These are phyloP conservation scores for Dinomys branickii DNA, from an alignment of 2,113 vertebrate species.

Conservation along the genomic window DNA sequence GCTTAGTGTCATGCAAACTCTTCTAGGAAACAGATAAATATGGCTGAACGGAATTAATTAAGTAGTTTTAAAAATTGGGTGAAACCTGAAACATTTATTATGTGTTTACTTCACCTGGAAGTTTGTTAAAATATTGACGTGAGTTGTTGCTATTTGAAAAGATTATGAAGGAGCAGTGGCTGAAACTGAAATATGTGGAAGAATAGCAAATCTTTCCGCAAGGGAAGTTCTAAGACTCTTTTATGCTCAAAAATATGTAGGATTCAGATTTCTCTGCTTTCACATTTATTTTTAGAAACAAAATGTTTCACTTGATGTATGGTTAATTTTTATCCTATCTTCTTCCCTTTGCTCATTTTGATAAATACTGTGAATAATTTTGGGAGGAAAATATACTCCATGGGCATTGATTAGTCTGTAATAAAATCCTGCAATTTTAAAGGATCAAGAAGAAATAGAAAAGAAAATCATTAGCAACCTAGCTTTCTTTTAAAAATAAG, in stretches of 20 bases:
- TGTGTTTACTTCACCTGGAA: constrained; percentile 61
- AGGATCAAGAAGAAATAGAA: background rate
- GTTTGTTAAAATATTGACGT: constrained; percentile 29
- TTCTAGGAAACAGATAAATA: constrained; percentile 58
- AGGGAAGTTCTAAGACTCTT: constrained; percentile 16
- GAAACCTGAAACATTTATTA: constrained; percentile 67
- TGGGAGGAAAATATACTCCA: constrained; percentile 9
- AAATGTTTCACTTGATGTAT: constrained; percentile 25
- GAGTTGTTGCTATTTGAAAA: constrained; percentile 37
- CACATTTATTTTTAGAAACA: constrained; percentile 12
- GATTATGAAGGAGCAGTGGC: constrained; percentile 3
- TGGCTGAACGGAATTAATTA: constrained; percentile 60
- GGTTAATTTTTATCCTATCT: constrained; percentile 8
- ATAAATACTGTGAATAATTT: constrained; percentile 5
- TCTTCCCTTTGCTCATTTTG: constrained; percentile 48
- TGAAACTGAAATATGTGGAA: constrained; percentile 2
- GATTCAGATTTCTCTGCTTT: constrained; percentile 50
- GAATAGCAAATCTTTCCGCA: constrained; percentile 24
- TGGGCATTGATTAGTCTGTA: background rate
- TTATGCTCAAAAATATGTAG: background rate
- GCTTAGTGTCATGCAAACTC: constrained; percentile 42
- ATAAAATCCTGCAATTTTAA: constrained; percentile 44
- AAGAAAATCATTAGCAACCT: background rate
- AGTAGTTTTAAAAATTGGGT: constrained; percentile 49
- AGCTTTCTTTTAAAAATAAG: constrained; percentile 26